These are phyloP conservation scores for Stictonetta naevosa DNA, from an alignment of 2,113 vertebrate genomes.

Conservation along the genomic window DNA sequence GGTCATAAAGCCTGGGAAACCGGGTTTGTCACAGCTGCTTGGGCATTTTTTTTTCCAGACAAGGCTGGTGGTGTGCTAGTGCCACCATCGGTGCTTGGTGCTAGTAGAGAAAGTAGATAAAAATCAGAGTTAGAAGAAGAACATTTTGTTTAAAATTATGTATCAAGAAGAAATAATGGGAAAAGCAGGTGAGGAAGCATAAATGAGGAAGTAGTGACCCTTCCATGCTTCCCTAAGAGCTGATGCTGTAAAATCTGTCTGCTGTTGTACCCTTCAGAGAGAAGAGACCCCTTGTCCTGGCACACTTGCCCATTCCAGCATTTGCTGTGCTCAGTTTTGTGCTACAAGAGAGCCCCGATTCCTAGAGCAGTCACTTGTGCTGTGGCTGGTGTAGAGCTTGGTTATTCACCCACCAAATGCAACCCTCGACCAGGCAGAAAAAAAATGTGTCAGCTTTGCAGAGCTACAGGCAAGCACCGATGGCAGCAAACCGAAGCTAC, in stretches of 20 bases:
- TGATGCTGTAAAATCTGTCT: background rate
- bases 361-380: background rate
- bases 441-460: background rate
- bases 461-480: background rate
- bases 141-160: no score
- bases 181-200: background rate
- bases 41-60: background rate
- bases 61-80: background rate
- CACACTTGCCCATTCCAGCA: background rate
- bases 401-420: accelerated
- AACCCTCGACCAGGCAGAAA: background rate
- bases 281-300: background rate
- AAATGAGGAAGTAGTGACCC: background rate
- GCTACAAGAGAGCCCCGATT: background rate
- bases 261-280: background rate
- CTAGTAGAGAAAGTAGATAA: background rate
- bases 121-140: background rate
- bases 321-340: background rate
- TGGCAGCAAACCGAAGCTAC: background rate
- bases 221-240: background rate
- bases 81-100: background rate
- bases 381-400: background rate
- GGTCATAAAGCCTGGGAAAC: background rate
- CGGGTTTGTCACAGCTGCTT: background rate
- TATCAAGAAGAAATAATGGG: background rate